Evolutionary conservation across 2,888 invertebrate genomes (phyloP).

Genomic region (Himalopsyche japonica): DNA sequence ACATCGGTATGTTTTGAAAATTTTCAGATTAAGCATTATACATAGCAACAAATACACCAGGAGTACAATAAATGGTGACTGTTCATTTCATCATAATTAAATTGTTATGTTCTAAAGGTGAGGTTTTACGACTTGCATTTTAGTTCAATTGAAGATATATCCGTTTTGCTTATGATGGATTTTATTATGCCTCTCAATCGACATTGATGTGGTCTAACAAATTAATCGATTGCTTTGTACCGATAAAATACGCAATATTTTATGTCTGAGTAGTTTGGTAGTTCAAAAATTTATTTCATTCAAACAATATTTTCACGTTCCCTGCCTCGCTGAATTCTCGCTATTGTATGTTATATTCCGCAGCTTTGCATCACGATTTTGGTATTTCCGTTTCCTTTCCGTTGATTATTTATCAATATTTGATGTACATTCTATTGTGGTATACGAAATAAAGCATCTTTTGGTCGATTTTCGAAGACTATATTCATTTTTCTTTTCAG

Average conservation of each 20-base stretch:
- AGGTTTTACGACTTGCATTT: too few species aligned
- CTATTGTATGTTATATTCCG: not conserved
- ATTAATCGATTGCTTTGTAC: not conserved
- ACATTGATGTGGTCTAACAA: not conserved
- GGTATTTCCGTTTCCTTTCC: slow-evolving; percentile 10
- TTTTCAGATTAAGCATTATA: not conserved
- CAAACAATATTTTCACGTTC: not conserved
- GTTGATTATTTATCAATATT: slow-evolving; percentile 32
- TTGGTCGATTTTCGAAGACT: not conserved
- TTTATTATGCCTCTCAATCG: not conserved
- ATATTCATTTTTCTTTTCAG: not conserved
- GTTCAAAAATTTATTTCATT: not conserved
- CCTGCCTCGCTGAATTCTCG: not conserved
- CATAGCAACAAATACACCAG: too few species aligned
- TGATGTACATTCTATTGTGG: slow-evolving; percentile 25
- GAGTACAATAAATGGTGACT: too few species aligned
- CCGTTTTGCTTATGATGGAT: not conserved
- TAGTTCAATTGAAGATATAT: too few species aligned
- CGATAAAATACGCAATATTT: not conserved
- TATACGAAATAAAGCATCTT: not conserved
- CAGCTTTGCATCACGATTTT: slow-evolving; percentile 9
- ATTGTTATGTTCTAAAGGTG: too few species aligned
- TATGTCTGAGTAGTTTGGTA: not conserved
- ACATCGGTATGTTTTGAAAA: not conserved
- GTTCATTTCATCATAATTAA: too few species aligned